These are phyloP conservation scores for Actinia equina DNA, from an alignment of 64 coral and sea anemone species.

Conservation along the genomic window DNA sequence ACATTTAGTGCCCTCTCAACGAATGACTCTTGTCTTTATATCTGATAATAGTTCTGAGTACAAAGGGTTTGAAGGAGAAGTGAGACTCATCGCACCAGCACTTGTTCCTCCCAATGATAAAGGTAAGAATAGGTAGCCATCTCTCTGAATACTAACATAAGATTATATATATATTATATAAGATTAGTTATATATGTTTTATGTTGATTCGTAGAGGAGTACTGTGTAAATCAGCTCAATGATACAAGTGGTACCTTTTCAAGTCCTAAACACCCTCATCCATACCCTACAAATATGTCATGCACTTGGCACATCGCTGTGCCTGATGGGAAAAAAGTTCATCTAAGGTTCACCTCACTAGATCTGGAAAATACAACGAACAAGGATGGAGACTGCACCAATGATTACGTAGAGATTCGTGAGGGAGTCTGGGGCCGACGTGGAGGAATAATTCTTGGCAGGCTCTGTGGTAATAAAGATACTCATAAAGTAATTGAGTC, in stretches of 20 bases:
- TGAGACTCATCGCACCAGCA: not conserved
- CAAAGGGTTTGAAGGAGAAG: conserved; percentile 7
- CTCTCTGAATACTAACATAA: not conserved
- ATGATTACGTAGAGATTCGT: conserved; percentile 4
- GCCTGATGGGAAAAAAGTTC: conserved; percentile 1
- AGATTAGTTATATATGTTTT: too few relatives aligned
- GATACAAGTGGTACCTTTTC: conserved; percentile 38
- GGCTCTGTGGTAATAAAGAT: not conserved
- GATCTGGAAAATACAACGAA: conserved; percentile 6
- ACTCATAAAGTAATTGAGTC: not conserved
- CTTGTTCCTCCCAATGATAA: not conserved
- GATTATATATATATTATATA: too few relatives aligned
- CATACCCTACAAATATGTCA: conserved; percentile 17
- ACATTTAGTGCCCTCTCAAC: not conserved
- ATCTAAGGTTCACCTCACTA: conserved; percentile 33
- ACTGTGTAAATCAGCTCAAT: not conserved
- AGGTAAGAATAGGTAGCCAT: not conserved
- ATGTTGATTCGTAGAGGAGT: not conserved
- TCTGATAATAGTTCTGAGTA: not conserved
- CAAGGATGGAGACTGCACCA: not conserved
- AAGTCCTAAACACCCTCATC: conserved; percentile 37
- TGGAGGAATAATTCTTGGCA: not conserved
- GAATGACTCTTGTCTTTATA: not conserved
- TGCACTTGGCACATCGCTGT: conserved; percentile 49
- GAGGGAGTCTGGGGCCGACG: conserved; percentile 1